Evolutionary conservation across 2,797 vertebrate genomes (phyloP), one percentile per base, ranked within the genome.

Genomic region (Bradypodion pumilum): DNA sequence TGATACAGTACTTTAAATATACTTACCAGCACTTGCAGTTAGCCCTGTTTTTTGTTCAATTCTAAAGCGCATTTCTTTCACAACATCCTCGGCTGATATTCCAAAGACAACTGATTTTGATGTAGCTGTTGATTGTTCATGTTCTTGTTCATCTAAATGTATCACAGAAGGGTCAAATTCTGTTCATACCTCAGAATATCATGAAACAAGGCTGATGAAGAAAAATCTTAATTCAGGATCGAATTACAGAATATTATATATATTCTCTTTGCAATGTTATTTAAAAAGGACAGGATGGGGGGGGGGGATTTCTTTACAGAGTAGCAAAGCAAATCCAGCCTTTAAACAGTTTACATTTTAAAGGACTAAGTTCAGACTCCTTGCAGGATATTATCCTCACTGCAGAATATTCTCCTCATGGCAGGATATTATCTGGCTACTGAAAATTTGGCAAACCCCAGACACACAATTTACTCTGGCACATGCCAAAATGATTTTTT

Each of bases 61-160:
- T 70, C 97, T 97, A 92, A 99, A 99, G 70, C 99, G 98, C 96
- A 99, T 99, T 96, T 99, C 99, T 91, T 97, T 97, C 87, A 99
- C 98, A 81, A 95, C 97, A 92, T 99, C 98, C 87, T 99, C 98
- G 0, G 96, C 95, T 90, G 96, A 97, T 8, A 91, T 97, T 88
- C 98, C 98, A 95, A 99, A 99, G 83, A 98, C 94, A 91, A 97
- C 74, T 0, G 85, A 88, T 56, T 94, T 95, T 86, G 84, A 77
- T 40, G 80, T 59, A 72, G 83, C 77, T 69, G 77, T 37, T 27
- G 80, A 85, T 80, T 86, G 82, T 59, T 56, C 85, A 44, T 73
- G 23, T 77, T 78, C 90, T 68, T 92, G 91, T 82, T 92, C 87
- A 85, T 92, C 90, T 66, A 1, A 56, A 46, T 87, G 88, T 35